Base-by-base conservation (phyloP, 2,797 vertebrate genomes). In the Gadopsis bispinosus region DNA sequence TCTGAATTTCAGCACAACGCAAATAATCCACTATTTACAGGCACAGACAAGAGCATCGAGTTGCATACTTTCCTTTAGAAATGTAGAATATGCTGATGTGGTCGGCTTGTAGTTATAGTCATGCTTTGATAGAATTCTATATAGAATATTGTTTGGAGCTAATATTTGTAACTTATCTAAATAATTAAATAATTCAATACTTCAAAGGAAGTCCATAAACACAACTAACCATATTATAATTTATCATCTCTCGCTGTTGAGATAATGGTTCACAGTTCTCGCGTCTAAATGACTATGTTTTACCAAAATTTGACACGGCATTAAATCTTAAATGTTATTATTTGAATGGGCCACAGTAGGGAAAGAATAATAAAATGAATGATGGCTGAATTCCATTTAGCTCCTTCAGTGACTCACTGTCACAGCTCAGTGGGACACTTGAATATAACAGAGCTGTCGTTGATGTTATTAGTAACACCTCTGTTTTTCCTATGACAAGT, bases 1-100 rank as follows among this genome's bases (percentile, higher is more conserved):
- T 86, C 53, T 81, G 50, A 77, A 79, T 77, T 86, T 85, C 55
- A 76, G 65, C 37, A 84, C 63, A 79, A 63, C 72, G 84, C 51
- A 73, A 75, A 80, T 79, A 1, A 33, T 74, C 73, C 45, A 79
- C 73, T 86, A 91, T 91, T 85, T 91, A 91, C 90, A 90, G 73
- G 65, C 69, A 72, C 74, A 83, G 39, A 75, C 79, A 63, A 74
- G 22, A 69, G 65, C 50, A 81, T 78, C 72, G 64, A 55, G 63
- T 60, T 83, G 60, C 62, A 80, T 51, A 83, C 45, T 64, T 83
- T 26, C 14, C 66, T 9, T 73, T 58, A 35, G 66, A 84, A 73
- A 54, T 59, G 39, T 35, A 7, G 39, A 64, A 35, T 62, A 54
- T 79, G 54, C 11, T 61, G 43, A 62, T 69, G 31, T 41, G 43